Conservation (phyloP, 2,888 invertebrate species). For the Lissocephala sabroskyi region DNA sequence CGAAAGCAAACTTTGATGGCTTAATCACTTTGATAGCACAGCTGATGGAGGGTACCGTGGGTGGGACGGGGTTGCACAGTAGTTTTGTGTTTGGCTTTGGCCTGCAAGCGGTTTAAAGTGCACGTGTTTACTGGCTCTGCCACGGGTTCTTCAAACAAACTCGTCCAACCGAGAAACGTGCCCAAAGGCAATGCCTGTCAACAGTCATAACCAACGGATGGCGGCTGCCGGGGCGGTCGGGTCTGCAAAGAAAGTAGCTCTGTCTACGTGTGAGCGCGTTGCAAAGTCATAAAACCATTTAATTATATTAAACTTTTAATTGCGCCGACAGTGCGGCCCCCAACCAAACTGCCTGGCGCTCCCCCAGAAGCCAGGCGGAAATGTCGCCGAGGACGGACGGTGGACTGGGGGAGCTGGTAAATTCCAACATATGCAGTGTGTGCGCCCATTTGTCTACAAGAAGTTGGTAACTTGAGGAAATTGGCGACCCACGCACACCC, state of each 20-base stretch:
- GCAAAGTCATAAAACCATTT: conserved; percentile 68
- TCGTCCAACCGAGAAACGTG: conserved; percentile 31
- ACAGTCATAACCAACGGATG: conserved; percentile 7
- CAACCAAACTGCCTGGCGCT: conserved; percentile 28
- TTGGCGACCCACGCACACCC: conserved; percentile 5
- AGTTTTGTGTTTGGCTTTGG: conserved; percentile 1
- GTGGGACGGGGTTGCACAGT: conserved; percentile 2
- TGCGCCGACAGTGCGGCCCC: conserved; percentile 60
- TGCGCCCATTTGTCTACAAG: conserved; percentile 6
- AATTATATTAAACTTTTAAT: conserved; percentile 71
- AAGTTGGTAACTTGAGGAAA: conserved; percentile 15
- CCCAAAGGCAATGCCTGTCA: conserved; percentile 24
- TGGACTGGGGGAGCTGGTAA: conserved; percentile 13
- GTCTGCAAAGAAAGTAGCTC: conserved; percentile 27
- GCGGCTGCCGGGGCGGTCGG: conserved; percentile 15
- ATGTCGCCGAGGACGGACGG: too few species aligned
- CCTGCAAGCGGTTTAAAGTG: conserved; percentile 33
- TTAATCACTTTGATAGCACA: conserved; percentile 50
- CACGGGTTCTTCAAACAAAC: conserved; percentile 22
- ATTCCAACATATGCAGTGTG: conserved; percentile 47
- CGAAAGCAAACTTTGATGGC: conserved; percentile 59
- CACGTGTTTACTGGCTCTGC: conserved; percentile 43
- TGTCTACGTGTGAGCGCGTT: conserved; percentile 27
- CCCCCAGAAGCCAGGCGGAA: too few species aligned
- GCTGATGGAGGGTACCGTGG: not conserved